phyloP scores from a whole-genome alignment of 1,140 invertebrate species.

The Sinella curviseta region DNA sequence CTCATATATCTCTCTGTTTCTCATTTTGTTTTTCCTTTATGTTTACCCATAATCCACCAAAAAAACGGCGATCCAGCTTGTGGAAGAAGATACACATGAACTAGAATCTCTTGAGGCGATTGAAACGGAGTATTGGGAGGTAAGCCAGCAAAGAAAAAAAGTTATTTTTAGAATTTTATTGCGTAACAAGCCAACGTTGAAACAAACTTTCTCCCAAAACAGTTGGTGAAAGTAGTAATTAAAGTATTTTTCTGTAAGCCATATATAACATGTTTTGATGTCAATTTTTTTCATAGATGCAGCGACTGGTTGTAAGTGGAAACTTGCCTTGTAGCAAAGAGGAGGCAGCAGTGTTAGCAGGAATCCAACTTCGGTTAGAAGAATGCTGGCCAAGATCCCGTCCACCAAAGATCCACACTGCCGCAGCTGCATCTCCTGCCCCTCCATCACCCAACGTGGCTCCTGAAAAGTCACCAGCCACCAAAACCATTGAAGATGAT shows the following conservation, averaged over 20 bases:
- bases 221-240: no score
- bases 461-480: conserved; percentile 31
- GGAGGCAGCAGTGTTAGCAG: conserved; percentile 67
- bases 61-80: no score
- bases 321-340: conserved; percentile 69
- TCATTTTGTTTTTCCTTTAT: no score
- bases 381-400: conserved; percentile 62
- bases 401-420: conserved; percentile 35
- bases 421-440: conserved; percentile 30
- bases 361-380: conserved; percentile 68
- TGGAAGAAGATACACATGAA: conserved; percentile 54
- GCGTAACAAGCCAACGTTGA: neutral
- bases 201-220: no score
- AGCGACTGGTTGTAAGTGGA: conserved; percentile 66
- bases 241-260: no score
- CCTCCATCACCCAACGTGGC: conserved; percentile 44
- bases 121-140: conserved; percentile 55
- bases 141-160: conserved; percentile 42
- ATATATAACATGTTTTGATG: neutral
- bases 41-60: no score
- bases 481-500: conserved; percentile 28
- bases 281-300: conserved; percentile 58
- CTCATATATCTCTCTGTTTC: no score
- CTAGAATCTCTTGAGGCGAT: conserved; percentile 54
- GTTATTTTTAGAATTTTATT: neutral